Percentiles rank a stretch among this genome's conserved stretches.
phyloP scores from a whole-genome alignment of 2,113 vertebrate species.

The Psittacula cyanocephala region DNA sequence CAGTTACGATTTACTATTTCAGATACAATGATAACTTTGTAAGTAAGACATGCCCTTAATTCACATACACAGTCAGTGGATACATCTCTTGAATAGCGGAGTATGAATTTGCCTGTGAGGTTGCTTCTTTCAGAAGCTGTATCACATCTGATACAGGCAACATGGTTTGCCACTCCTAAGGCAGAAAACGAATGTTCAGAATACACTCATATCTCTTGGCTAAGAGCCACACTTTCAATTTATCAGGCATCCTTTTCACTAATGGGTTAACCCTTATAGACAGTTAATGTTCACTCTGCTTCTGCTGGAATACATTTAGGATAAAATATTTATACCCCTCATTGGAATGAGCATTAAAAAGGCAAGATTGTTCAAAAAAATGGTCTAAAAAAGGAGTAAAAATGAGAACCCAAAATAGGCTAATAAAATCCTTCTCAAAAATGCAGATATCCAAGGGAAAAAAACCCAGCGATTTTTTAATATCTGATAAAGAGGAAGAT shows the following conservation, averaged over 20 bases:
- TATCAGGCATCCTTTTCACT: constrained; percentile 57
- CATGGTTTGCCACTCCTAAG: constrained; percentile 5
- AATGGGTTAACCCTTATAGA: constrained; percentile 57
- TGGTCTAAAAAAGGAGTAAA: neutral
- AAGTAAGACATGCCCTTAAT: constrained; percentile 19
- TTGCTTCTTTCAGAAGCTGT: constrained; percentile 14
- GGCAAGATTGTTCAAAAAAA: constrained; percentile 32
- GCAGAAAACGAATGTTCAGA: constrained; percentile 35
- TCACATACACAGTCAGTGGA: neutral
- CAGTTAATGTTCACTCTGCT: constrained; percentile 35
- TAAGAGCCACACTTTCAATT: constrained; percentile 49
- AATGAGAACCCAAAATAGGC: neutral
- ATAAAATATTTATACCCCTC: constrained; percentile 63
- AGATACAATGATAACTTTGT: neutral
- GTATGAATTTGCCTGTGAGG: constrained; percentile 37
- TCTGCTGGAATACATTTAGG: constrained; percentile 7
- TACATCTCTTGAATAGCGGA: neutral
- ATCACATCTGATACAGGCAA: constrained; percentile 21
- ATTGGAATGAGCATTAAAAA: constrained; percentile 22
- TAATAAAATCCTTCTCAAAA: constrained; percentile 1
- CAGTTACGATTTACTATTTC: neutral
- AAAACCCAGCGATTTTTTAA: fast-evolving
- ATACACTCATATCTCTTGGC: neutral
- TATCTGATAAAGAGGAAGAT: neutral
- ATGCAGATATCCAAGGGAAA: neutral